Conservation (phyloP, 2,888 invertebrate species). For the Ectemnius cavifrons region DNA sequence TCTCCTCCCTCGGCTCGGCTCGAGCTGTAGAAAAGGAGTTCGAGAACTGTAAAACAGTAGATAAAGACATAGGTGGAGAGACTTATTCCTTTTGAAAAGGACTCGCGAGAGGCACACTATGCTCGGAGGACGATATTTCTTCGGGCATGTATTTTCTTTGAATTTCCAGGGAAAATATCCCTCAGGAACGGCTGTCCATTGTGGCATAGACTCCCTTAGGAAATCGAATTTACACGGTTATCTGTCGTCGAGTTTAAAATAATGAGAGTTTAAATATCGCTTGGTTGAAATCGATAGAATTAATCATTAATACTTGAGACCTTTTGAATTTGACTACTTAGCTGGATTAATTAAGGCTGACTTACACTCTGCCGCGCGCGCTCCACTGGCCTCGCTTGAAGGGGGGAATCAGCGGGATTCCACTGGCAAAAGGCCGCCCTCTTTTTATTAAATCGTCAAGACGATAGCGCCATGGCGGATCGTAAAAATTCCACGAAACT, state of each 20-base stretch:
- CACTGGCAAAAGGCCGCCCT: not conserved
- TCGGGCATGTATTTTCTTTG: constrained; percentile 33
- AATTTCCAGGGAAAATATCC: constrained; percentile 19
- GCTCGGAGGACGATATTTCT: constrained; percentile 29
- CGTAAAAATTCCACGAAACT: constrained; percentile 36
- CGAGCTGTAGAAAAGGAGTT: not conserved
- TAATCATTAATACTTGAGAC: not conserved
- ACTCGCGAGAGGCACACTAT: constrained; percentile 22
- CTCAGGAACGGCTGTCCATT: not conserved
- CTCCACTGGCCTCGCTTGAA: too few species aligned
- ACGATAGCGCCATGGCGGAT: constrained; percentile 13
- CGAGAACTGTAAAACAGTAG: constrained; percentile 22
- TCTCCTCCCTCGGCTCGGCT: too few species aligned
- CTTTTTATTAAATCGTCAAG: constrained; percentile 24
- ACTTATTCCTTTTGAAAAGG: constrained; percentile 44
- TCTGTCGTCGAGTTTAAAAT: not conserved
- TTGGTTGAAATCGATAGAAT: not conserved
- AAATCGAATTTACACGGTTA: constrained; percentile 19
- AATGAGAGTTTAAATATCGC: not conserved
- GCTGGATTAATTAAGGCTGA: not conserved
- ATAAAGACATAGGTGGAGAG: constrained; percentile 40
- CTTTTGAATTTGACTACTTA: not conserved
- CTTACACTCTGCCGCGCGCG: not conserved
- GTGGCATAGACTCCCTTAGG: too few species aligned
- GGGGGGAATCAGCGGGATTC: not conserved